A percentile compares a stretch with the other conserved stretches of the same genome.
These are phyloP conservation scores for Oncorhynchus gorbuscha DNA, from an alignment of 2,113 vertebrate genomes.

Conservation along the genomic window DNA sequence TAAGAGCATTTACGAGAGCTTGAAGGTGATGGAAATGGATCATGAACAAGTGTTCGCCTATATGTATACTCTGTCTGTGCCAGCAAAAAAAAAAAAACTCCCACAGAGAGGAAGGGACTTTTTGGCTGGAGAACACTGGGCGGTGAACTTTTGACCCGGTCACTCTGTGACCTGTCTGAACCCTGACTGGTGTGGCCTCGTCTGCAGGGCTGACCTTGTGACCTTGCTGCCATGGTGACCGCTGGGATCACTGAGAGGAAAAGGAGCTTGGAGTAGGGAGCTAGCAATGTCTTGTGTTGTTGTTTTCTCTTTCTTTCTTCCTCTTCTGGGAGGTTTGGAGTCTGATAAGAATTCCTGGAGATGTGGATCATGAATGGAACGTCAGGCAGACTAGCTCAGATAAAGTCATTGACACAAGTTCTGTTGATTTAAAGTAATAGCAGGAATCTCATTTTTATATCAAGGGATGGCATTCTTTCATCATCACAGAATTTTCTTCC, in stretches of 20 bases:
- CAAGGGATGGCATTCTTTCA: too few species aligned
- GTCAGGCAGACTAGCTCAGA: too few species aligned
- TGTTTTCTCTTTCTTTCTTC: conserved; percentile 2
- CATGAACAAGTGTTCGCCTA: too few species aligned
- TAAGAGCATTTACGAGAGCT: background rate
- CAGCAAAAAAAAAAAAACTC: background rate
- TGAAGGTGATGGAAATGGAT: background rate
- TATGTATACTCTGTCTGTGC: background rate
- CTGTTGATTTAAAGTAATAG: too few species aligned
- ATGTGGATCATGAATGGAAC: too few species aligned
- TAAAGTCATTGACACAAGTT: too few species aligned
- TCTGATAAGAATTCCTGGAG: too few species aligned
- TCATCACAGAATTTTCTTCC: too few species aligned
- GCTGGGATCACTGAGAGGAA: conserved; percentile 37
- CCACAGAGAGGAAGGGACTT: conserved; percentile 35
- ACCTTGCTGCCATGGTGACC: conserved; percentile 60
- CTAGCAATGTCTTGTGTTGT: conserved; percentile 12
- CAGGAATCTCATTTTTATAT: too few species aligned
- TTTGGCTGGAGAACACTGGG: conserved; percentile 53
- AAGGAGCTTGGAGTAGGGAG: conserved; percentile 10
- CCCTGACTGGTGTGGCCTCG: conserved; percentile 83
- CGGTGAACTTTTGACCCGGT: conserved; percentile 84
- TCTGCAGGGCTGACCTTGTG: conserved; percentile 75
- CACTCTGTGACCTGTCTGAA: conserved; percentile 84
- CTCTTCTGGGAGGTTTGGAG: too few species aligned